Conservation (phyloP, 35 echinoderm and acorn worm species). For the Ophiothrix spiculata region DNA sequence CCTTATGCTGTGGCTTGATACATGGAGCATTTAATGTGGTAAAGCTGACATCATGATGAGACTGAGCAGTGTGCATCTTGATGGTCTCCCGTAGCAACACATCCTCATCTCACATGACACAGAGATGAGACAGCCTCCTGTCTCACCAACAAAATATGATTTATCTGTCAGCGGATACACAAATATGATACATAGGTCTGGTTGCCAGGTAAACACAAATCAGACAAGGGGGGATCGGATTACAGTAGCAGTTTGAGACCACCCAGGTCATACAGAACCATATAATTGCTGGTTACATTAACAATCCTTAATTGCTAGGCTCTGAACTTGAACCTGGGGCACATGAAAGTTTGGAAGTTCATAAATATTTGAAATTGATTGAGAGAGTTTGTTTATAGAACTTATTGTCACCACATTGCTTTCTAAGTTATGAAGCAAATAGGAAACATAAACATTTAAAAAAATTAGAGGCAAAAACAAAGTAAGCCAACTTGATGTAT, state of each 20-base stretch:
- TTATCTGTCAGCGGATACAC: background rate
- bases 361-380: too few species aligned
- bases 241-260: background rate
- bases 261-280: background rate
- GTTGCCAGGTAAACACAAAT: slow-evolving; percentile 1
- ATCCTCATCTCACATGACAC: background rate
- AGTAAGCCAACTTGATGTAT: too few species aligned
- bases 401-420: too few species aligned
- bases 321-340: background rate
- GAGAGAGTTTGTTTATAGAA: too few species aligned
- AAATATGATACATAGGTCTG: background rate
- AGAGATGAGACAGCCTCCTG: background rate
- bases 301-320: background rate
- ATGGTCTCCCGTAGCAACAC: background rate
- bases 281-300: background rate
- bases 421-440: too few species aligned
- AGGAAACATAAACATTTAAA: too few species aligned
- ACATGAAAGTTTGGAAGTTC: too few species aligned
- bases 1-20: too few species aligned
- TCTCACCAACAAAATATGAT: background rate
- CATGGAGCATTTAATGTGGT: too few species aligned
- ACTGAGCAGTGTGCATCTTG: too few species aligned
- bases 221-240: background rate
- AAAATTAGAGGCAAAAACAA: too few species aligned
- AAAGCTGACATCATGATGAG: too few species aligned